phyloP scores from a whole-genome alignment of 2,888 invertebrate species.

The Pyralis farinalis region DNA sequence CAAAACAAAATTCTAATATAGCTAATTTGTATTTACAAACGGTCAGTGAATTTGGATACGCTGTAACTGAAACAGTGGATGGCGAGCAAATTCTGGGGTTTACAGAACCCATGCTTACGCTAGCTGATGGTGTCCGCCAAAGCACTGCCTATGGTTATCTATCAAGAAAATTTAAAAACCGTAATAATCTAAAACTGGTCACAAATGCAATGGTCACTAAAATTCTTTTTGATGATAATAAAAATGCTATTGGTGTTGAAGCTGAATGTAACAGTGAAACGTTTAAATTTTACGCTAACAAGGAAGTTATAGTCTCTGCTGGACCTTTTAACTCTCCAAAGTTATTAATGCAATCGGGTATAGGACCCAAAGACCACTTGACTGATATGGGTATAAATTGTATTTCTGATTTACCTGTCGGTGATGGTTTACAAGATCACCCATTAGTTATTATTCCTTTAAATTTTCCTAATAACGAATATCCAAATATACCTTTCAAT shows the following conservation, averaged over 20 bases:
- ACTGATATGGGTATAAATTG: constrained; percentile 32
- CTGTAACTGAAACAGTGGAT: constrained; percentile 34
- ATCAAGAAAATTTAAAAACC: constrained; percentile 24
- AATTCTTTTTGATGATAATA: constrained; percentile 32
- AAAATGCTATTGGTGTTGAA: constrained; percentile 38
- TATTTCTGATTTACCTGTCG: constrained; percentile 41
- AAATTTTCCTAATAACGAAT: constrained; percentile 19
- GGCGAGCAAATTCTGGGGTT: constrained; percentile 38
- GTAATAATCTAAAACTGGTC: constrained; percentile 38
- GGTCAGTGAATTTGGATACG: constrained; percentile 38
- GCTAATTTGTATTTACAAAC: constrained; percentile 28
- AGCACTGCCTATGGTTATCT: constrained; percentile 38
- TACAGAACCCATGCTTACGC: constrained; percentile 28
- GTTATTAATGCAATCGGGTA: constrained; percentile 53
- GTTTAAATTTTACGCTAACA: constrained; percentile 27
- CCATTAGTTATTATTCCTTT: constrained; percentile 25
- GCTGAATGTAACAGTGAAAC: constrained; percentile 26
- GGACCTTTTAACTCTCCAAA: constrained; percentile 51
- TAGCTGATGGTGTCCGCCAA: constrained; percentile 34
- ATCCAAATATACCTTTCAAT: constrained; percentile 21
- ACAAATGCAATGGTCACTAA: constrained; percentile 39
- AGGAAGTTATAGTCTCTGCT: constrained; percentile 49
- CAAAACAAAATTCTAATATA: background rate
- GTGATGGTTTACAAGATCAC: constrained; percentile 45
- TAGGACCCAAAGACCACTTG: constrained; percentile 46